These are phyloP conservation scores for Erinaceus europaeus DNA, from an alignment of 2,113 vertebrate species.

Conservation along the genomic window DNA sequence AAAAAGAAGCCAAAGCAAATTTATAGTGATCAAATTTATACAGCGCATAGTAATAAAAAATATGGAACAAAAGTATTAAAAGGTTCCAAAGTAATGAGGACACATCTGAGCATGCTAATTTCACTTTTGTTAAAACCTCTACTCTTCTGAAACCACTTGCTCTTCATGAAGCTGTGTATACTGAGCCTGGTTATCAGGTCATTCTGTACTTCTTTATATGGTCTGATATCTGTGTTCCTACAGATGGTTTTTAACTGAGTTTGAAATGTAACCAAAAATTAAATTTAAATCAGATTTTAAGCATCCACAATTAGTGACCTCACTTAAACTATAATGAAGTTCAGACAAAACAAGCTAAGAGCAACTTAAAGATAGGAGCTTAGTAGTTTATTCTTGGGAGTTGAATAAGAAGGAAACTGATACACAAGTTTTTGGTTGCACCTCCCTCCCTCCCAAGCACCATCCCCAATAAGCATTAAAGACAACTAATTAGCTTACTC, in stretches of 20 bases:
- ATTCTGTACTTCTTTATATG: slow-evolving; percentile 31
- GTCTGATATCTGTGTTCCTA: slow-evolving; percentile 46
- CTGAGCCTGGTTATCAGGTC: slow-evolving; percentile 52
- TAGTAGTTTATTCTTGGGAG: slow-evolving; percentile 32
- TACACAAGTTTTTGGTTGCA: not conserved
- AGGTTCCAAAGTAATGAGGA: slow-evolving; percentile 21
- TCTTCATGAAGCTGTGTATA: not conserved
- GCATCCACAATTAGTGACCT: slow-evolving; percentile 38
- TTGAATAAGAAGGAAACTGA: slow-evolving; percentile 2
- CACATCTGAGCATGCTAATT: slow-evolving; percentile 26
- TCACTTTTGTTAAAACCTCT: not conserved
- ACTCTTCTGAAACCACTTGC: not conserved
- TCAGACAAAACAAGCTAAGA: slow-evolving; percentile 44
- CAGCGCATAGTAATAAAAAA: slow-evolving; percentile 47
- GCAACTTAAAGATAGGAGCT: slow-evolving; percentile 38
- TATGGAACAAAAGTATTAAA: slow-evolving; percentile 27
- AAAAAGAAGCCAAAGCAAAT: slow-evolving; percentile 60
- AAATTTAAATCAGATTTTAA: slow-evolving; percentile 60
- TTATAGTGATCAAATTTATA: slow-evolving; percentile 52
- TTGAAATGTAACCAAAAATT: slow-evolving; percentile 51
- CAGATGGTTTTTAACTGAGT: slow-evolving; percentile 45
- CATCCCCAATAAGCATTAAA: slow-evolving; percentile 22
- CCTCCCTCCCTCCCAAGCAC: too few relatives aligned
- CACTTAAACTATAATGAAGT: slow-evolving; percentile 37
- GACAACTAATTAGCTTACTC: slow-evolving; percentile 20